Conservation (phyloP, 2,888 invertebrate species). For the Eupithecia vulgata region DNA sequence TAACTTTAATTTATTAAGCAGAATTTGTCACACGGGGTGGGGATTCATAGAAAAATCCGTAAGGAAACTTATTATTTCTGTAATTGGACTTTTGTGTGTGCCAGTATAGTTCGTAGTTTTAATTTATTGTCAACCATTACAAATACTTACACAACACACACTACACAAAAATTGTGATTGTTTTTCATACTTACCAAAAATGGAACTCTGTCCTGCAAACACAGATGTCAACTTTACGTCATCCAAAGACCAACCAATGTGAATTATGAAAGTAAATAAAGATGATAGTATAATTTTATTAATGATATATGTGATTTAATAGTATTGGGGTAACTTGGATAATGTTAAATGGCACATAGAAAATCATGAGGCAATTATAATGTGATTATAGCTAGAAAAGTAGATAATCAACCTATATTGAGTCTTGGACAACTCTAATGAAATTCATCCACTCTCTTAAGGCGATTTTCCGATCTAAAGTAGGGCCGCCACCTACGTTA, state of each 20-base stretch:
- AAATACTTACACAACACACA: neutral
- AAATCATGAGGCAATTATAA: neutral
- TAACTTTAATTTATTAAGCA: slow-evolving; percentile 21
- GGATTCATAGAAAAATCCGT: neutral
- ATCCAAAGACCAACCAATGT: slow-evolving; percentile 8
- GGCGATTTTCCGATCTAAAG: too few relatives aligned
- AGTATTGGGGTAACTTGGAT: slow-evolving; percentile 5
- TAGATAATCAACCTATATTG: neutral
- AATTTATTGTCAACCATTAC: neutral
- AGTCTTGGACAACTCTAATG: neutral
- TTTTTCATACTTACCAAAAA: neutral
- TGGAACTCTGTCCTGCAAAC: neutral
- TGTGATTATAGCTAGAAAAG: neutral
- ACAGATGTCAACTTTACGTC: neutral
- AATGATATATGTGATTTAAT: neutral
- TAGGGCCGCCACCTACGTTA: too few relatives aligned
- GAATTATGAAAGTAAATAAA: neutral
- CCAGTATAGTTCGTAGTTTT: neutral
- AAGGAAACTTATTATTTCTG: neutral
- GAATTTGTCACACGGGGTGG: slow-evolving; percentile 14
- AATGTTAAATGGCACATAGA: neutral
- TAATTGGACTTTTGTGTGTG: neutral
- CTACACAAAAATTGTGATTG: neutral
- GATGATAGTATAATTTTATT: neutral
- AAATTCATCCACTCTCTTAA: neutral